Conservation (phyloP, 1,140 invertebrate species). For the Ips nitidus region DNA sequence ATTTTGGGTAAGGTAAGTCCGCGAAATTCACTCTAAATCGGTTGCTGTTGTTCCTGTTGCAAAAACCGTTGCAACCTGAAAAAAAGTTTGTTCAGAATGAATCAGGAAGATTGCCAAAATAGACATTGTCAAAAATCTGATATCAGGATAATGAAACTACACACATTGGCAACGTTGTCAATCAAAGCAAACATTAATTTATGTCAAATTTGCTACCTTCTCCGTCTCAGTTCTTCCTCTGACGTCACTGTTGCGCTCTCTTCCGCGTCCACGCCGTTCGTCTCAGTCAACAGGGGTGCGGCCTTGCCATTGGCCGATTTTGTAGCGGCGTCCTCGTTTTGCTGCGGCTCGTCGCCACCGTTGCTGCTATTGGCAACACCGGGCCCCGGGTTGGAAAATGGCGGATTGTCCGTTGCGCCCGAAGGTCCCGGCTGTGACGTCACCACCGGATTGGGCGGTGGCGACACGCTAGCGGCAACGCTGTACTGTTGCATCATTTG, state of each 20-base stretch:
- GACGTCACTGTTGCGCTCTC: background rate
- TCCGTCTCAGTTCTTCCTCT: conserved; percentile 16
- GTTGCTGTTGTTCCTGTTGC: conserved; percentile 28
- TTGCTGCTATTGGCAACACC: background rate
- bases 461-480: conserved; percentile 55
- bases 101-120: background rate
- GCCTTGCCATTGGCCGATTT: background rate
- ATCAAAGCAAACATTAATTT: background rate
- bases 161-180: background rate
- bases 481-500: conserved; percentile 89
- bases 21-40: conserved; percentile 2
- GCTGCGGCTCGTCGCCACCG: background rate
- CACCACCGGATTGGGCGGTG: background rate
- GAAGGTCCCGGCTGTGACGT: background rate
- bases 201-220: conserved; percentile 4
- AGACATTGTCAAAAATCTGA: background rate
- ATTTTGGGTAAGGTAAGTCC: background rate
- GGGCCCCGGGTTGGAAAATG: background rate
- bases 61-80: conserved; percentile 30
- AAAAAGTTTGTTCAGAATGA: background rate
- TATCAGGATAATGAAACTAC: background rate
- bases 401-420: background rate
- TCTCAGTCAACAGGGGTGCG: background rate
- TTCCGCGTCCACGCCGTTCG: background rate
- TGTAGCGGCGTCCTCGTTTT: background rate